phyloP scores from a whole-genome alignment of 1,140 invertebrate genomes.

The Ostrea denselamellosa region DNA sequence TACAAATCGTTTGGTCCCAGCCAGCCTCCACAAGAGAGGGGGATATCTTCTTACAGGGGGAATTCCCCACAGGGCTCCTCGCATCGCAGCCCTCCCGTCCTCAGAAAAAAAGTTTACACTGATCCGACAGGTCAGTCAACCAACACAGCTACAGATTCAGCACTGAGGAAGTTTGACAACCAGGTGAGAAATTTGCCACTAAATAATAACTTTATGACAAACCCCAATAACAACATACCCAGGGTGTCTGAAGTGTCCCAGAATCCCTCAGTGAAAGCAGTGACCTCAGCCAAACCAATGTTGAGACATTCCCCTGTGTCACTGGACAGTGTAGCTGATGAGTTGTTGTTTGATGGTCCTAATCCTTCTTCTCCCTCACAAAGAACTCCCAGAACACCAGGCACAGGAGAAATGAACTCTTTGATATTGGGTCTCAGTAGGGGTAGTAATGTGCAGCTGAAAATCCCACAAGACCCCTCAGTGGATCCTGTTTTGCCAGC shows the following conservation, averaged over 20 bases:
- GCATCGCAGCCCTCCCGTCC: slow-evolving; percentile 52
- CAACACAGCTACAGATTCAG: background rate
- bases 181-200: background rate
- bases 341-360: slow-evolving; percentile 66
- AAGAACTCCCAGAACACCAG: slow-evolving; percentile 51
- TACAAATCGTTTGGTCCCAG: background rate
- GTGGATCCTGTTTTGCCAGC: slow-evolving; percentile 65
- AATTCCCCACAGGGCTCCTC: background rate
- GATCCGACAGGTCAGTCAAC: slow-evolving; percentile 38
- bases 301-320: slow-evolving; percentile 33
- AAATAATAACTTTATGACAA: slow-evolving; percentile 25
- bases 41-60: background rate
- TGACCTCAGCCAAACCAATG: background rate
- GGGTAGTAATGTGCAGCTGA: slow-evolving; percentile 51
- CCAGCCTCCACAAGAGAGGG: background rate
- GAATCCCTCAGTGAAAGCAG: slow-evolving; percentile 7
- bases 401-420: slow-evolving; percentile 46
- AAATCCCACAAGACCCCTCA: slow-evolving; percentile 61
- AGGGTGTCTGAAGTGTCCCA: slow-evolving; percentile 44
- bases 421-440: slow-evolving; percentile 56
- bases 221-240: slow-evolving; percentile 29
- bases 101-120: slow-evolving; percentile 60
- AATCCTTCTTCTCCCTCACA: slow-evolving; percentile 41
- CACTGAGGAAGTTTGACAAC: background rate
- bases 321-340: slow-evolving; percentile 71